Conservation (phyloP, 2,797 vertebrate species). For the Acropternis orthonyx region DNA sequence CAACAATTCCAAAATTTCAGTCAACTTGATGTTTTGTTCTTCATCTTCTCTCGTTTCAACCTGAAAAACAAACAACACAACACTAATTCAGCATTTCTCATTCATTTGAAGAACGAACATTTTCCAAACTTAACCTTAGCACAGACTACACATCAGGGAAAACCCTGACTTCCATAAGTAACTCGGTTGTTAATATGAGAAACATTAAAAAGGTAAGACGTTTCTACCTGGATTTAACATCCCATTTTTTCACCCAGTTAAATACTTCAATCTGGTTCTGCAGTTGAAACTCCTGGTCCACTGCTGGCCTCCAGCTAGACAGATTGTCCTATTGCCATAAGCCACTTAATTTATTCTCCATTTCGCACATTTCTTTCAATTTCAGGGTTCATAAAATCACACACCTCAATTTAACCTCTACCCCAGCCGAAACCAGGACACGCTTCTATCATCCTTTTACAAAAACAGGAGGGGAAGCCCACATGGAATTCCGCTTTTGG, state of each 20-base stretch:
- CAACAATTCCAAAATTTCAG: conserved; percentile 93
- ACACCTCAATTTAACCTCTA: neutral
- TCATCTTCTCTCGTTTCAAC: conserved; percentile 97
- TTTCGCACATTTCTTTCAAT: neutral
- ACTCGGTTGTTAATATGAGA: neutral
- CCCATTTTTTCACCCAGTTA: neutral
- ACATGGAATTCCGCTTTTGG: neutral
- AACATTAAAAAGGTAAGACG: neutral
- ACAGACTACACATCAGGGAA: rapidly evolving
- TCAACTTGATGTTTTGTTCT: conserved; percentile 90
- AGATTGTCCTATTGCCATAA: neutral
- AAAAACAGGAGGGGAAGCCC: neutral
- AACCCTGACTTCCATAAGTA: neutral
- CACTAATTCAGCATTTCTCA: neutral
- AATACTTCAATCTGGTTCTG: neutral
- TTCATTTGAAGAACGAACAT: rapidly evolving
- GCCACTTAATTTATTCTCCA: neutral
- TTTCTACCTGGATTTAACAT: neutral
- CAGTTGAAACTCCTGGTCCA: neutral
- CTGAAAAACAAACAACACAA: conserved; percentile 55
- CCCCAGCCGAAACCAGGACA: neutral
- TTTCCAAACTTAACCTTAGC: neutral
- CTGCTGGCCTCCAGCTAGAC: neutral
- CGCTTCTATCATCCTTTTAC: rapidly evolving
- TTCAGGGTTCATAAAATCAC: neutral